Evolutionary conservation across 2,113 vertebrate genomes (phyloP), one percentile per base, ranked within the genome.

Genomic region (Deroptyus accipitrinus): DNA sequence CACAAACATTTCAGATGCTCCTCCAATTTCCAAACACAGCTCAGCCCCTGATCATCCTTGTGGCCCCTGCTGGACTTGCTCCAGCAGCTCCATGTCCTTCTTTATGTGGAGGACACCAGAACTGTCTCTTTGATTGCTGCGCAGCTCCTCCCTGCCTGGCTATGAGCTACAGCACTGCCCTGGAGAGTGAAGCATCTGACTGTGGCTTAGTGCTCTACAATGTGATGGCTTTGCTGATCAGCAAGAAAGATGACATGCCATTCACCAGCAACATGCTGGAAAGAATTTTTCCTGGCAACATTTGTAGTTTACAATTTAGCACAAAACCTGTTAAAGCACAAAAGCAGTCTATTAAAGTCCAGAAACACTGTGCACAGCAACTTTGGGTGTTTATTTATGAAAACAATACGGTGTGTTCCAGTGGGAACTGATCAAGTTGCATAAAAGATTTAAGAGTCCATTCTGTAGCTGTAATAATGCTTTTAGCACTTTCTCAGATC

Each of bases 381-480:
- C 74, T 96, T 51, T 35, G 48, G 75, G 74, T 78, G 90, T 92
- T 95, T 95, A 86, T 92, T 95, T 95, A 94, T 88, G 89, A 92
- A 96, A 94, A 88, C 85, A 92, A 88, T 92, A 64, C 62, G 66
- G 54, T 31, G 74, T 82, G 54, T 85, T 95, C 88, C 86, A 91
- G 67, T 25, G 82, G 93, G 95, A 93, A 86, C 86, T 41, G 92
- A 92, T 95, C 92, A 90, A 96, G 94, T 94, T 91, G 89, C 95
- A 92, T 94, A 85, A 95, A 96, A 95, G 94, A 96, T 97, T 96
- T 93, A 96, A 22, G 44, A 88, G 85, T 89, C 87, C 72, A 69
- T 94, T 94, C 88, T 86, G 79, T 35, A 87, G 94, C 90, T 89
- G 86, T 86, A 95, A 95, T 91, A 90, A 88, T 49, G 85, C 87